Base-by-base conservation (phyloP, 2,797 vertebrate species). In the Poeciliopsis paucimaculata region DNA sequence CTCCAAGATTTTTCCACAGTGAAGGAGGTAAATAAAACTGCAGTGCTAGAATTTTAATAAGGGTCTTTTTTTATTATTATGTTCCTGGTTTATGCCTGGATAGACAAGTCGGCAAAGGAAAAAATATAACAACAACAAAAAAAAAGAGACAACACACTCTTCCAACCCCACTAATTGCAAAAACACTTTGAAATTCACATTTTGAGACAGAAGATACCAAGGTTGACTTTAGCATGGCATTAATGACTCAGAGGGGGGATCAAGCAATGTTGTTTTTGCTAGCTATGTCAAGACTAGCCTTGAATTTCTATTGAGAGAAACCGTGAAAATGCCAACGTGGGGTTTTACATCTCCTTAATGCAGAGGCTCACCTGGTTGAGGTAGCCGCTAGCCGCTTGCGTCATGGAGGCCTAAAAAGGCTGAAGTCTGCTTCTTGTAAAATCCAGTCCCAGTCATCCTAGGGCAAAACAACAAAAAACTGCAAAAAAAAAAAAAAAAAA, bases 351-450 rank as follows among this genome's bases (percentile, higher is more conserved):
- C 13, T 70, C 76, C 83, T 57, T 70, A 77, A 73, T 87, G 85
- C 73, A 75, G 74, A 86, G 83, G 84, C 95, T 96, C 93, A 96
- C 95, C 95, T 95, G 86, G 90, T 71, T 87, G 77, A 85, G 82
- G 85, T 53, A 55, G 83, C 51, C 86, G 85, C 75, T 83, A 72
- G 87, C 71, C 74, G 74, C 78, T 46, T 85, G 77, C 71, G 49
- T 77, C 75, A 83, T n/a, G 64, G 78, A 87, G 94, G 91, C 92
- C 92, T 88, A 39, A 46, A 81, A 74, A 81, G 46, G 80, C 80
- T 79, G 75, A 73, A 43, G 76, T 76, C 81, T 74, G 51, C 68
- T 39, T 55, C 62, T 77, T 80, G 76, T 76, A 87, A 71, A 80
- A 85, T 84, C 78, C 78, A 31, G 5, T 75, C 51, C 46, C 28